phyloP scores from a whole-genome alignment of 2,797 vertebrate genomes.

The Lophotriccus pileatus region DNA sequence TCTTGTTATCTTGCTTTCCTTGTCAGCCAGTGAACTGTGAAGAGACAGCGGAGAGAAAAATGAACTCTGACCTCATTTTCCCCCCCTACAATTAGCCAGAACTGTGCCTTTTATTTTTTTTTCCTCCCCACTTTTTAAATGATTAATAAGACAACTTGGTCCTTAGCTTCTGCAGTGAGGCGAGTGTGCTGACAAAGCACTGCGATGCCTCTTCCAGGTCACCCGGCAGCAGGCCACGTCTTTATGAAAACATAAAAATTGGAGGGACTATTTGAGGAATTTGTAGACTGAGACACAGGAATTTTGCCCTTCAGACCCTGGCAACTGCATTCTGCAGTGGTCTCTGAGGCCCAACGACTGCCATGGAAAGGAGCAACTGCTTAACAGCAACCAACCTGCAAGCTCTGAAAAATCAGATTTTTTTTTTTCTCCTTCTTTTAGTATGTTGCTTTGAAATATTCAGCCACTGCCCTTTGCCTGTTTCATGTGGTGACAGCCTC shows the following conservation, averaged over 20 bases:
- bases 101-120: constrained; percentile 40
- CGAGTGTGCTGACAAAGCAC: constrained; percentile 66
- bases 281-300: constrained; percentile 46
- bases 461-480: background rate
- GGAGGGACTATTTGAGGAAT: constrained; percentile 68
- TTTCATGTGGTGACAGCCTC: background rate
- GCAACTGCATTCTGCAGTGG: constrained; percentile 53
- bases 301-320: constrained; percentile 67
- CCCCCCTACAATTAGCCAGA: constrained; percentile 24
- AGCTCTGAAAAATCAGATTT: constrained; percentile 15
- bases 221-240: constrained; percentile 61
- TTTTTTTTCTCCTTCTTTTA: background rate
- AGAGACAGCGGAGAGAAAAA: constrained; percentile 5
- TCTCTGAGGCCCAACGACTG: background rate
- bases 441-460: background rate
- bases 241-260: constrained; percentile 73
- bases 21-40: constrained; percentile 53
- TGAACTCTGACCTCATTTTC: constrained; percentile 57
- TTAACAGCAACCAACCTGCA: background rate
- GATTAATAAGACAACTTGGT: constrained; percentile 64
- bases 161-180: constrained; percentile 47
- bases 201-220: constrained; percentile 63
- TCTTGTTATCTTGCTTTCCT: constrained; percentile 53
- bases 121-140: constrained; percentile 49
- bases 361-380: constrained; percentile 12